Conservation (phyloP, 2,113 vertebrate genomes). For the Eidolon helvum region DNA sequence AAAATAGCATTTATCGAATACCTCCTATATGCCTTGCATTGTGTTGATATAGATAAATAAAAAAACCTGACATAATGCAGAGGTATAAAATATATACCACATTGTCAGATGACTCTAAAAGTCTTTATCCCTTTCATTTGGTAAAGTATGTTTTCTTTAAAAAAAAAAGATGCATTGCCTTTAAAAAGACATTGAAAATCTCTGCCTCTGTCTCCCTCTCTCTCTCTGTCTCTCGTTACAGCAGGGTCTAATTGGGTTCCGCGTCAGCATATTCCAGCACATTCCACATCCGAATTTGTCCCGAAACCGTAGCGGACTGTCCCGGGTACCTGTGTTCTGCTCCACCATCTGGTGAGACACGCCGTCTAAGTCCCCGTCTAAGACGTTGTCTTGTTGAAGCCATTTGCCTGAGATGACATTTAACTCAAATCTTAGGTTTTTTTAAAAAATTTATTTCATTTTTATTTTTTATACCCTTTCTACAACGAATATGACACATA, state of each 20-base stretch:
- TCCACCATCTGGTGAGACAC: too few relatives aligned
- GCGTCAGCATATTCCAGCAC: background rate
- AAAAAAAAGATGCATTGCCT: background rate
- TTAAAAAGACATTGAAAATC: background rate
- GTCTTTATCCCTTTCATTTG: background rate
- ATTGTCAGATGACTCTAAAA: rapidly evolving
- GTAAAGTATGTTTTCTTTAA: background rate
- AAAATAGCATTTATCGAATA: background rate
- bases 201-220: background rate
- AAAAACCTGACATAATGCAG: background rate
- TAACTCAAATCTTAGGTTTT: background rate
- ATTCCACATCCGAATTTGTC: background rate
- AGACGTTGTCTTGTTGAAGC: background rate
- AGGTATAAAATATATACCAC: rapidly evolving
- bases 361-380: background rate
- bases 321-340: rapidly evolving
- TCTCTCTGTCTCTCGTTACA: background rate
- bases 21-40: background rate
- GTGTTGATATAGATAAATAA: background rate
- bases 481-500: background rate
- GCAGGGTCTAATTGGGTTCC: background rate
- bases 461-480: background rate
- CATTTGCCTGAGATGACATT: background rate
- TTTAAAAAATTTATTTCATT: background rate
- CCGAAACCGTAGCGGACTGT: rapidly evolving